These are phyloP conservation scores for Agapornis roseicollis DNA, from an alignment of 2,113 vertebrate genomes.

Conservation along the genomic window DNA sequence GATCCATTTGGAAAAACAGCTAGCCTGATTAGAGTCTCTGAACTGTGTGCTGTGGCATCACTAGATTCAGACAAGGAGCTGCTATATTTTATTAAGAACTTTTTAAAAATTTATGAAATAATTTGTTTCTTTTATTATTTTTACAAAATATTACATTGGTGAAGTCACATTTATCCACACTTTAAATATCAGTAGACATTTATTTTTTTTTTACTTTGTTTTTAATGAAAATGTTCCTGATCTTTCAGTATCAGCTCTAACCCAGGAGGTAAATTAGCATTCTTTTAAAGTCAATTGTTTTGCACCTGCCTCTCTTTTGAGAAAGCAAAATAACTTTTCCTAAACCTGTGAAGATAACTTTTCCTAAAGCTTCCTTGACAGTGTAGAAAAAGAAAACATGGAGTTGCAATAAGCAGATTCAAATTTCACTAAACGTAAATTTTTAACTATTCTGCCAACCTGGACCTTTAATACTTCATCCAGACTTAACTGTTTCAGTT, in stretches of 20 bases:
- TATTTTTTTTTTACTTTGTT: not conserved
- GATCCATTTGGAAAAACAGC: not conserved
- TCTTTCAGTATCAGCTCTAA: not conserved
- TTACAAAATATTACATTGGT: not conserved
- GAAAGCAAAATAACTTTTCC: not conserved
- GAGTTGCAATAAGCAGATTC: not conserved
- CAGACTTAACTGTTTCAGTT: not conserved
- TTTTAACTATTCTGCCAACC: not conserved
- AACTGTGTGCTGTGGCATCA: not conserved
- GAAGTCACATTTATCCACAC: not conserved
- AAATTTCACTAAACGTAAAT: not conserved
- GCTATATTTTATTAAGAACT: not conserved
- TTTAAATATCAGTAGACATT: not conserved
- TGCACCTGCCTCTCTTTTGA: not conserved
- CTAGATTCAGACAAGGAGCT: not conserved
- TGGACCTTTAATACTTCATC: not conserved
- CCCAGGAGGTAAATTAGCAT: not conserved
- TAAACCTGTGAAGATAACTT: not conserved
- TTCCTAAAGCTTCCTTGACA: not conserved
- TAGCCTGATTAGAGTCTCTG: not conserved
- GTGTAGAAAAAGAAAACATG: not conserved
- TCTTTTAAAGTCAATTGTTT: not conserved
- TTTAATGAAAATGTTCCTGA: not conserved
- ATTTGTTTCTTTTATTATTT: not conserved
- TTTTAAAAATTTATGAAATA: not conserved